phyloP scores from a whole-genome alignment of 2,113 vertebrate genomes.

The Chionis minor region DNA sequence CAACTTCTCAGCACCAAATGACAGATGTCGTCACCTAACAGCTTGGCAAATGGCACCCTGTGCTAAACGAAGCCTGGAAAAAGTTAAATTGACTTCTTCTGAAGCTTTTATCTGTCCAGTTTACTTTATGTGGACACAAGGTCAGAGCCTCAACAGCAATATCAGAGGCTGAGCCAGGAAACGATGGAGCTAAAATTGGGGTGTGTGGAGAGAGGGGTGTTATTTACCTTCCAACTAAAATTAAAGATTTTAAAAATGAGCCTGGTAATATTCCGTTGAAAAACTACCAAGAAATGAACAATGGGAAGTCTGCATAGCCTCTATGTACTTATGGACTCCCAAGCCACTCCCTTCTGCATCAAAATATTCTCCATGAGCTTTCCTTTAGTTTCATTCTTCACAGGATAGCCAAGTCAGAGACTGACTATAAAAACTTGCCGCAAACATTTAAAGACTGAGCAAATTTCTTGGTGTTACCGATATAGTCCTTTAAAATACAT shows the following conservation, averaged over 20 bases:
- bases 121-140: neutral
- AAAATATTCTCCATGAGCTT: neutral
- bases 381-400: neutral
- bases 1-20: neutral
- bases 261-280: neutral
- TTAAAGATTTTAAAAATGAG: neutral
- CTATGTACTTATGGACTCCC: neutral
- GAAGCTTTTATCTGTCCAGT: neutral
- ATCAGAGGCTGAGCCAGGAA: neutral
- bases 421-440: neutral
- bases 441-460: neutral
- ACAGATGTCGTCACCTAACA: neutral
- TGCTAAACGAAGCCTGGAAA: neutral
- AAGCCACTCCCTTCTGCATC: neutral
- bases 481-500: neutral
- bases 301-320: neutral
- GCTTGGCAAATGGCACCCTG: neutral
- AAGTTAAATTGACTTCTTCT: neutral
- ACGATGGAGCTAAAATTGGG: neutral
- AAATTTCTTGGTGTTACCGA: neutral
- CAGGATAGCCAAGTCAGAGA: neutral
- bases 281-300: neutral
- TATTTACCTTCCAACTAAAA: neutral
- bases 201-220: fast-evolving
- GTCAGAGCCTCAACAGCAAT: neutral